These are phyloP conservation scores for Rhinogobio ventralis DNA, from an alignment of 2,797 vertebrate genomes.

Conservation along the genomic window DNA sequence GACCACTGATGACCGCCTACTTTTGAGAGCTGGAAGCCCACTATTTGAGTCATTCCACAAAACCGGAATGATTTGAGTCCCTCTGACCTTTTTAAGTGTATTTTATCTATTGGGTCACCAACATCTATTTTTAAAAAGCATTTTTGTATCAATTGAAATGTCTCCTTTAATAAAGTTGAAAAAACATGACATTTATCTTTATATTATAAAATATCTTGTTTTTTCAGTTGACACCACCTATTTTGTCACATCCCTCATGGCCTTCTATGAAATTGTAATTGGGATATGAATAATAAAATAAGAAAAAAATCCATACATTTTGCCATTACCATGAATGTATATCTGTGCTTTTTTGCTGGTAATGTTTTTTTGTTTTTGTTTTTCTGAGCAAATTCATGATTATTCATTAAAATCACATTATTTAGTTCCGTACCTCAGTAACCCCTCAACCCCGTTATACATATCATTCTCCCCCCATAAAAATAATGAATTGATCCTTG, in stretches of 20 bases:
- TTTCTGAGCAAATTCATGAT: background rate
- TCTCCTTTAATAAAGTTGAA: background rate
- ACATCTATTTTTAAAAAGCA: no score
- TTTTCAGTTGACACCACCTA: background rate
- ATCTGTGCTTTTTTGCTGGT: background rate
- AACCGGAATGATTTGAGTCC: background rate
- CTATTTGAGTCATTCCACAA: background rate
- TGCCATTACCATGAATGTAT: no score
- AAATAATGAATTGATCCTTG: background rate
- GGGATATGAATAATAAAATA: background rate
- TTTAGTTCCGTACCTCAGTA: background rate
- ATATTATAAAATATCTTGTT: background rate
- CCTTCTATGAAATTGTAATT: background rate
- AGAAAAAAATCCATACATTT: no score
- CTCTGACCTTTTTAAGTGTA: background rate
- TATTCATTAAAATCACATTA: background rate
- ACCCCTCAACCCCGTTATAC: background rate
- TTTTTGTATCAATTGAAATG: no score
- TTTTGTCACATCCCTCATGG: background rate
- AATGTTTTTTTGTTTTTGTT: background rate
- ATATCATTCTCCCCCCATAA: no score
- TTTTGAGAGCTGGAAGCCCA: background rate
- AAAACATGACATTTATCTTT: background rate
- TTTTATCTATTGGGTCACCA: background rate
- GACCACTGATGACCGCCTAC: constrained; percentile 27